Evolutionary conservation across 2,888 invertebrate species (phyloP).

Genomic region (Erebia palarica): DNA sequence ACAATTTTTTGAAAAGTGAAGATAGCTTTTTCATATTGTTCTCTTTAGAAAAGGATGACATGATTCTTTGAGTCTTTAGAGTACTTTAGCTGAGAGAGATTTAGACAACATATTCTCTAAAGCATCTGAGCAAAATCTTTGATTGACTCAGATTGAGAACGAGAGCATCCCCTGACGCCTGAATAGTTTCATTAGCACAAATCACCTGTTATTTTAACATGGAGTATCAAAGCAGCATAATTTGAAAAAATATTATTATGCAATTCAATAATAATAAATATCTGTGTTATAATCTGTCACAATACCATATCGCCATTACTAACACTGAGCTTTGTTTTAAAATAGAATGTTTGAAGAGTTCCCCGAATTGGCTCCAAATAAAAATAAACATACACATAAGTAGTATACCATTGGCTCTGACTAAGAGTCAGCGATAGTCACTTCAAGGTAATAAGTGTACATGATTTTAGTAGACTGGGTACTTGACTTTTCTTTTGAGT

Average conservation of each 20-base stretch:
- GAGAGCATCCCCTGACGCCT: no score
- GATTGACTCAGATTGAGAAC: no score
- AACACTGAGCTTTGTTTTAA: constrained; percentile 67
- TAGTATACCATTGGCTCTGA: constrained; percentile 43
- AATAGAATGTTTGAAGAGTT: constrained; percentile 81
- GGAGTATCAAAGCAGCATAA: constrained; percentile 9
- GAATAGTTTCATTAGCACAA: no score
- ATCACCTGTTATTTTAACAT: no score
- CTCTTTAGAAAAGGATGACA: no score
- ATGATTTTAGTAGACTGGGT: constrained; percentile 14
- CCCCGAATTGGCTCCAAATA: constrained; percentile 76
- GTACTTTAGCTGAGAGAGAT: no score
- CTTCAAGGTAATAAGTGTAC: constrained; percentile 19
- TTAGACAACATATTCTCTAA: no score
- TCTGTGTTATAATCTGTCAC: constrained; percentile 3
- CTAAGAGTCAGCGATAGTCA: constrained; percentile 42
- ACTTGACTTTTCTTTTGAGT: neutral
- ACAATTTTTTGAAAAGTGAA: no score
- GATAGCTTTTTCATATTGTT: no score
- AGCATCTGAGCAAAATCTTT: no score
- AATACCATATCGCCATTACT: constrained; percentile 51
- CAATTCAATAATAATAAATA: neutral
- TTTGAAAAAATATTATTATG: neutral
- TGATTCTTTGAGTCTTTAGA: no score
- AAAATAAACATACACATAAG: constrained; percentile 61